Evolutionary conservation across 2,113 vertebrate species (phyloP), one percentile per base, ranked within the genome.

Genomic region (Corythornis vintsioides): DNA sequence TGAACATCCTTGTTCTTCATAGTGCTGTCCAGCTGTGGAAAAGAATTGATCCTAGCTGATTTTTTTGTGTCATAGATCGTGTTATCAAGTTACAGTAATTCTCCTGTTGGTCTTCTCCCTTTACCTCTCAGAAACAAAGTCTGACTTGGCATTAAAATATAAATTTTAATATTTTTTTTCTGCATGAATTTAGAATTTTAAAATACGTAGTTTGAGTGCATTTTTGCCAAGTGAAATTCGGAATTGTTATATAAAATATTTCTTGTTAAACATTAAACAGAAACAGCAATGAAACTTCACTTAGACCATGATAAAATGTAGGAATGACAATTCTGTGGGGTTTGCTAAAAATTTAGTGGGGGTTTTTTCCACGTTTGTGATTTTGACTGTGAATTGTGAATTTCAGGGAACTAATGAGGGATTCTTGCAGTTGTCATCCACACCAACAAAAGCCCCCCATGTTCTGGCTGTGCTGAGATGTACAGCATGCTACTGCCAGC

Each of bases 351-450:
- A 70, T 3, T 24, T 45, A 17, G 53, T 56, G 53, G 53, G 28
- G 28, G 6, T 45, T 15, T 56, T 56, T 56, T 42, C 26, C 0
- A 5, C 64, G 3, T n/a, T 63, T 77, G 10, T 48, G 1, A 0
- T 28, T 78, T 89, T 91, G 80, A 35, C 20, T 57, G 6, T 57
- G 31, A 76, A 48, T 52, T 72, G 33, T 14, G 25, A 31, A 35
- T 83, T 56, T 89, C 13, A 33, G 26, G 38, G 31, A 82, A 45
- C 20, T 43, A 28, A 59, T 29, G 21, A 75, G 40, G 33, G 25
- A 42, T 80, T 64, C 43, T 59, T 88, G 43, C 83, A 5, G 7
- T 74, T 59, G 8, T 48, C 8, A 9, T 64, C 59, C 33, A 15
- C 14, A 19, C 31, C 52, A 80, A 21, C 17, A 35, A 38, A 91